Evolutionary conservation across 1,140 invertebrate genomes (phyloP).

Genomic region (Drosophila sp.): DNA sequence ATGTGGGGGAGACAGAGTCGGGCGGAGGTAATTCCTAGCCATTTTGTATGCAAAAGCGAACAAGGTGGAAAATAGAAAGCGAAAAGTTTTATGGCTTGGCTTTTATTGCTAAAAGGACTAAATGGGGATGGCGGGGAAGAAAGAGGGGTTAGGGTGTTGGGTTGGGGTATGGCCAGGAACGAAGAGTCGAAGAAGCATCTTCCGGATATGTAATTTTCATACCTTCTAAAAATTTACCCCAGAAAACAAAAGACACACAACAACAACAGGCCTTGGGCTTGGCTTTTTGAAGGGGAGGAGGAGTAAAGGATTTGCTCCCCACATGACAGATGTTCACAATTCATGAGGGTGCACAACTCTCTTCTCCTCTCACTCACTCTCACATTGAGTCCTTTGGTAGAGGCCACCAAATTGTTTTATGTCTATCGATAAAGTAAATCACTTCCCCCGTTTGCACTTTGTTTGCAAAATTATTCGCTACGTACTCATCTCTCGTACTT

Average conservation of each 20-base stretch:
- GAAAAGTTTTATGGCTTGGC: slow-evolving; percentile 35
- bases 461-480: slow-evolving; percentile 59
- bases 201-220: slow-evolving; percentile 59
- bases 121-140: background rate
- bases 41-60: slow-evolving; percentile 56
- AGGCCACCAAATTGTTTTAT: slow-evolving; percentile 70
- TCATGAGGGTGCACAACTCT: slow-evolving; percentile 1
- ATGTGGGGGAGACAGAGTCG: background rate
- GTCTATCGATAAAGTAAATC: slow-evolving; percentile 74
- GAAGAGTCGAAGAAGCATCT: background rate
- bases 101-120: slow-evolving; percentile 19
- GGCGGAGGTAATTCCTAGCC: slow-evolving; percentile 37
- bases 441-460: slow-evolving; percentile 56
- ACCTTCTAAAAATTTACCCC: slow-evolving; percentile 58
- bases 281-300: background rate
- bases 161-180: too few species aligned
- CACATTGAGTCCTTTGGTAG: slow-evolving; percentile 17
- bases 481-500: slow-evolving; percentile 27
- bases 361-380: background rate
- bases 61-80: slow-evolving; percentile 56
- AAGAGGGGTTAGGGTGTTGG: background rate
- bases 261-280: slow-evolving; percentile 13
- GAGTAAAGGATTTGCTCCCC: slow-evolving; percentile 14
- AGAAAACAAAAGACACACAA: slow-evolving; percentile 16
- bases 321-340: slow-evolving; percentile 22